These are phyloP conservation scores for Arctocebus calabarensis DNA, from an alignment of 2,797 vertebrate genomes.

Conservation along the genomic window DNA sequence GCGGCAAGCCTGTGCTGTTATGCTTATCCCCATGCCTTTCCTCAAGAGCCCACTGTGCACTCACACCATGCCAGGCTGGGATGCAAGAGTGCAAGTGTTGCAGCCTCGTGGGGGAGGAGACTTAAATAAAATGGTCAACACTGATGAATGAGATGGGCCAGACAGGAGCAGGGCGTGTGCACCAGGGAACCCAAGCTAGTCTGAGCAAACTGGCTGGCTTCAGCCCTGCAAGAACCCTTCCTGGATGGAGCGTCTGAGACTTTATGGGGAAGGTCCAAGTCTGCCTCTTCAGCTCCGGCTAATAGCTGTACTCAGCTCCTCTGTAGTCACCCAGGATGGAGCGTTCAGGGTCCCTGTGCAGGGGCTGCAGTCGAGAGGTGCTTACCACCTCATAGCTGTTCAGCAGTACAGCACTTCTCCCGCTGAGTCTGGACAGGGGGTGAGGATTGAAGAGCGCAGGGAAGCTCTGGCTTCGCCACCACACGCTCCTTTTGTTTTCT, in stretches of 20 bases:
- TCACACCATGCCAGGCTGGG: rapidly evolving
- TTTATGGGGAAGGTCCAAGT: rapidly evolving
- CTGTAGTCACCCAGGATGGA: rapidly evolving
- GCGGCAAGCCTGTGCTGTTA: rapidly evolving
- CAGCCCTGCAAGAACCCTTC: neutral
- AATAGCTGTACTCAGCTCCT: rapidly evolving
- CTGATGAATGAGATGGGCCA: neutral
- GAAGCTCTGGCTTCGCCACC: neutral
- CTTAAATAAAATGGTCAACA: too few species aligned
- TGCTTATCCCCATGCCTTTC: neutral
- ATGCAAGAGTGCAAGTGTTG: neutral
- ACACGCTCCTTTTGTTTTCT: neutral
- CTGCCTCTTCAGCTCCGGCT: neutral
- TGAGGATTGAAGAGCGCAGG: neutral
- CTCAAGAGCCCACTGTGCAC: neutral
- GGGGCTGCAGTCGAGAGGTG: rapidly evolving
- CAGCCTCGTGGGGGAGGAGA: too few species aligned
- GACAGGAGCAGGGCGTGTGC: rapidly evolving
- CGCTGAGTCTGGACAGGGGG: rapidly evolving
- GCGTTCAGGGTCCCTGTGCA: neutral
- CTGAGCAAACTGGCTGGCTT: too few species aligned
- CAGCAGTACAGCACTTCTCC: neutral
- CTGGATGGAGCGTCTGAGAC: neutral
- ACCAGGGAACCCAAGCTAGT: rapidly evolving
- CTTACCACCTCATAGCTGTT: rapidly evolving